A percentile compares a stretch with the other conserved stretches of the same genome.
Conservation (phyloP, 1,140 invertebrate species). For the Lordiphosa stackelbergi region DNA sequence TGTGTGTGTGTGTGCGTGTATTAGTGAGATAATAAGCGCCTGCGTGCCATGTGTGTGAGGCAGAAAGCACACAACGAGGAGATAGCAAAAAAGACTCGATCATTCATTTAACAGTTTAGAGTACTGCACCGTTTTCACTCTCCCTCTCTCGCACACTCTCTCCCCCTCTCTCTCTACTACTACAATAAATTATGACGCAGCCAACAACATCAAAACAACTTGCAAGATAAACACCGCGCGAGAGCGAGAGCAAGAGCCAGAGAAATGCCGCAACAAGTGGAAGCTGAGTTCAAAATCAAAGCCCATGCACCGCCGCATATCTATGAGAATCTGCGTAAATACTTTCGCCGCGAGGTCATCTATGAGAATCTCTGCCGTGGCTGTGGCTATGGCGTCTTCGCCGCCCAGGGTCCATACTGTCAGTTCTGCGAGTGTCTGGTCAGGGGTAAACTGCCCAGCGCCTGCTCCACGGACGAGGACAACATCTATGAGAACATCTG, state of each 20-base stretch:
- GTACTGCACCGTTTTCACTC: conserved; percentile 13
- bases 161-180: no score
- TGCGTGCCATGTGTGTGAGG: conserved; percentile 14
- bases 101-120: conserved; percentile 21
- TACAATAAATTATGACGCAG: no score
- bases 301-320: conserved; percentile 27
- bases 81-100: conserved; percentile 3
- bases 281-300: no score
- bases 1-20: conserved; percentile 9
- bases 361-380: conserved; percentile 75
- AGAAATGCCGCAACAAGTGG: conserved; percentile 42
- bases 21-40: conserved; percentile 38
- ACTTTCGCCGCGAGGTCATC: conserved; percentile 60
- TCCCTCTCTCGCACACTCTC: conserved; percentile 12
- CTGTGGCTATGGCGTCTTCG: conserved; percentile 72
- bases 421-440: conserved; percentile 70
- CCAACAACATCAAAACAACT: no score
- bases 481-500: conserved; percentile 74
- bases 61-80: conserved; percentile 6
- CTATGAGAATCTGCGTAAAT: conserved; percentile 68
- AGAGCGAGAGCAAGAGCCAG: conserved; percentile 3
- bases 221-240: no score
- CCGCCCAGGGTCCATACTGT: conserved; percentile 64
- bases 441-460: conserved; percentile 39
- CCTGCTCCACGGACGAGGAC: conserved; percentile 10